These are phyloP conservation scores for Neotoma lepida DNA, from an alignment of 2,113 vertebrate genomes.

Conservation along the genomic window DNA sequence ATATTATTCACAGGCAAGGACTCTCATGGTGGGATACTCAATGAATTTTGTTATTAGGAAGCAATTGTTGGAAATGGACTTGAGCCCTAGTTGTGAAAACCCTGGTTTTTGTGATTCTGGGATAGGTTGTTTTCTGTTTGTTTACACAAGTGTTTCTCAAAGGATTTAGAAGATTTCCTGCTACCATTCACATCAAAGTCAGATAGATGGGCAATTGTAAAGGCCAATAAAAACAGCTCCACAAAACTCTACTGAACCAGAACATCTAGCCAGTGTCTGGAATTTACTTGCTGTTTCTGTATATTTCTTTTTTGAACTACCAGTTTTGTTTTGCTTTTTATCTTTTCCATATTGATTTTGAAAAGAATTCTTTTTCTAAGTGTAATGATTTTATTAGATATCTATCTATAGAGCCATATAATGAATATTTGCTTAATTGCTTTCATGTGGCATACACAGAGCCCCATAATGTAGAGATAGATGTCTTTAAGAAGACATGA, in stretches of 20 bases:
- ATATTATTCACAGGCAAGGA: background rate
- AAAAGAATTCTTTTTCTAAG: background rate
- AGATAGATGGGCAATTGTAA: background rate
- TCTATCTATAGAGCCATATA: background rate
- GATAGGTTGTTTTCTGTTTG: background rate
- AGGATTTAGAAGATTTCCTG: background rate
- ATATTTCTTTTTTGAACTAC: background rate
- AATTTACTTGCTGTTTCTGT: background rate
- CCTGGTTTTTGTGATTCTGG: background rate
- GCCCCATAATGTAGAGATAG: background rate
- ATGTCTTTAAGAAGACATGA: background rate
- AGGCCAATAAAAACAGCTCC: no score
- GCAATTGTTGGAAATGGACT: background rate
- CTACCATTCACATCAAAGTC: background rate
- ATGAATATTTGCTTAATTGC: constrained; percentile 20
- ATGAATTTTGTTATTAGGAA: background rate
- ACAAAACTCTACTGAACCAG: background rate
- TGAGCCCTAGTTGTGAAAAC: background rate
- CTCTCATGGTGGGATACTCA: background rate
- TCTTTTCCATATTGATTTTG: background rate
- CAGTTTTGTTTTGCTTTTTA: background rate
- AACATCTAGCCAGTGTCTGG: background rate
- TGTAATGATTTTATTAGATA: background rate
- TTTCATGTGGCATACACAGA: background rate
- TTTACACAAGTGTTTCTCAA: background rate